Conservation (phyloP, 2,797 vertebrate species). For the Luscinia megarhynchos region DNA sequence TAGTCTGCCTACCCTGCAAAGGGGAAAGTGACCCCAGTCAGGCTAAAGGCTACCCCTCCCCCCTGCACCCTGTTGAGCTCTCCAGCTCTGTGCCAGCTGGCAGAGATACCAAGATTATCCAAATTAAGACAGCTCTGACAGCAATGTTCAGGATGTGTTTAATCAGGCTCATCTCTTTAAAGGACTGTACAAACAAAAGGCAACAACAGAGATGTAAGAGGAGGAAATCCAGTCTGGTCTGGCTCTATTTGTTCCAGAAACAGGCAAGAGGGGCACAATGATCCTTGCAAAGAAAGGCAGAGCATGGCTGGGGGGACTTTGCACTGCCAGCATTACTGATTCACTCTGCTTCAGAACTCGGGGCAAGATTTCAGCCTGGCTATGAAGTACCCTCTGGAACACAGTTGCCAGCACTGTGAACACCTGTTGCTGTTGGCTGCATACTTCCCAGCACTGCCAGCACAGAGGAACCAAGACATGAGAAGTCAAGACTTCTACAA, state of each 20-base stretch:
- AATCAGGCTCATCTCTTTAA: neutral
- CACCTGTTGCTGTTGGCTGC: neutral
- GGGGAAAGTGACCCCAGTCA: rapidly evolving
- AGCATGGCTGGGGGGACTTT: neutral
- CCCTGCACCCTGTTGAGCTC: neutral
- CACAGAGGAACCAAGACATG: neutral
- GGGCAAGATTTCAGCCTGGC: neutral
- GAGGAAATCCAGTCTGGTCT: neutral
- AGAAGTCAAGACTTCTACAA: neutral
- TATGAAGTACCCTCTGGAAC: neutral
- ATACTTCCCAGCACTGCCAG: neutral
- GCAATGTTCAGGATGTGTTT: neutral
- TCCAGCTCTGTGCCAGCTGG: neutral
- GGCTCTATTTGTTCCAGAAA: neutral
- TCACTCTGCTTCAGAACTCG: neutral
- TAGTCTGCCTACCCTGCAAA: neutral
- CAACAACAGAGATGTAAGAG: no score
- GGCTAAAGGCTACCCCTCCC: neutral
- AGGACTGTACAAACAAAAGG: neutral
- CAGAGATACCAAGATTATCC: neutral
- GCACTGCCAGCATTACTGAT: neutral
- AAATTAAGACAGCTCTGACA: neutral
- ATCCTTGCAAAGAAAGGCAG: neutral
- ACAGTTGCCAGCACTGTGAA: neutral
- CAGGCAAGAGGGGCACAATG: neutral